phyloP scores from a whole-genome alignment of 2,113 vertebrate genomes.

The Tor tambroides region DNA sequence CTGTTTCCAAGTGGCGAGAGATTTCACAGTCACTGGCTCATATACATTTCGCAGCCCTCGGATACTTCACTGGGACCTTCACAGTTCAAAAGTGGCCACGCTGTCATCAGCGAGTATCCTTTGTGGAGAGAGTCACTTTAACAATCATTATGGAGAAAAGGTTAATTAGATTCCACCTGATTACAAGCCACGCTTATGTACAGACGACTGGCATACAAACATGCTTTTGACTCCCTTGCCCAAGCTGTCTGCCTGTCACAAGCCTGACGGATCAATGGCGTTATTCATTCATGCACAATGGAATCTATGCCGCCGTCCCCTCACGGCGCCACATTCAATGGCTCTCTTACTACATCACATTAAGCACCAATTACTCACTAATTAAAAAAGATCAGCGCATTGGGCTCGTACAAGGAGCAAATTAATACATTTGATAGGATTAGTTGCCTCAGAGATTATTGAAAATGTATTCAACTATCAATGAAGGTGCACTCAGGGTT shows the following conservation, averaged over 20 bases:
- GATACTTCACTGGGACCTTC: conserved; percentile 29
- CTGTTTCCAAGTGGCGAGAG: conserved; percentile 35
- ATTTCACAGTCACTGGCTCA: conserved; percentile 43
- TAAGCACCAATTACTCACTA: conserved; percentile 71
- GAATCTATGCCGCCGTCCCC: conserved; percentile 57
- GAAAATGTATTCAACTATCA: conserved; percentile 59
- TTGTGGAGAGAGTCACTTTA: conserved; percentile 69
- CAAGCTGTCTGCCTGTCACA: conserved; percentile 52
- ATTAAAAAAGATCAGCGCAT: conserved; percentile 70
- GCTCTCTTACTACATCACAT: conserved; percentile 65
- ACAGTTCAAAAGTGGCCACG: conserved; percentile 1
- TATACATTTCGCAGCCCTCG: conserved; percentile 11
- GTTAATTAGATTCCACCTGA: conserved; percentile 74
- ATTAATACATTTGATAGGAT: conserved; percentile 66
- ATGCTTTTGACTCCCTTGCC: conserved; percentile 63
- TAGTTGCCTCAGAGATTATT: conserved; percentile 59
- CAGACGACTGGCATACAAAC: conserved; percentile 70
- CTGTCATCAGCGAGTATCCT: neutral
- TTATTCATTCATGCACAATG: conserved; percentile 64
- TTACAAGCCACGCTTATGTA: conserved; percentile 69
- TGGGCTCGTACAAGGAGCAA: conserved; percentile 57
- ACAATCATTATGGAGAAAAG: conserved; percentile 67
- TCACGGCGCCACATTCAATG: conserved; percentile 59
- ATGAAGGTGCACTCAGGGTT: neutral
- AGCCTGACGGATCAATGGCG: conserved; percentile 68